These are phyloP conservation scores for Sepioteuthis lessoniana DNA, from an alignment of 2,888 invertebrate species.

Conservation along the genomic window DNA sequence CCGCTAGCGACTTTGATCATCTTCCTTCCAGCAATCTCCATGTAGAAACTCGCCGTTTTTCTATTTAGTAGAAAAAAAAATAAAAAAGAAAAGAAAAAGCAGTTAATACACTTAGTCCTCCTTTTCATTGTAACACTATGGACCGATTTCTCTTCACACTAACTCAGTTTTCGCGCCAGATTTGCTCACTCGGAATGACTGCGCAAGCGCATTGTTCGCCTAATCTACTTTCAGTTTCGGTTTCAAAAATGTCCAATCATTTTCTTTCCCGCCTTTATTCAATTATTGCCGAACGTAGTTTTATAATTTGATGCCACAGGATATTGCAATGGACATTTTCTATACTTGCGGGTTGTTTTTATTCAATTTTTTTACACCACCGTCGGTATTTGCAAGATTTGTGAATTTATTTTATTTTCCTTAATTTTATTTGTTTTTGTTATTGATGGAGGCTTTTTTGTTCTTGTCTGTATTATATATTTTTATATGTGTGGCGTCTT, in stretches of 20 bases:
- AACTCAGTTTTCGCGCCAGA: conserved; percentile 33
- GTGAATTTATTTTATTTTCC: not conserved
- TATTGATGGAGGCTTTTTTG: not conserved
- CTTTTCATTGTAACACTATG: conserved; percentile 33
- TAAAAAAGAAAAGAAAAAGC: too few relatives aligned
- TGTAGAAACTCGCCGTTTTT: not conserved
- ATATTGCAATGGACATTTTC: conserved; percentile 33
- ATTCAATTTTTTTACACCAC: not conserved
- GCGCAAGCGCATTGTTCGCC: not conserved
- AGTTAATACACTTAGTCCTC: not conserved
- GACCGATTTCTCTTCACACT: conserved; percentile 15
- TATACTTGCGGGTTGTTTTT: not conserved
- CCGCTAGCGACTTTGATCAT: not conserved
- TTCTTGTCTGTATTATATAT: not conserved
- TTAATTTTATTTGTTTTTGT: conserved; percentile 11
- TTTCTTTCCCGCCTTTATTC: conserved; percentile 33
- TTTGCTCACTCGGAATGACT: conserved; percentile 33
- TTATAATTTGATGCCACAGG: not conserved
- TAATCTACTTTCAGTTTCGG: conserved; percentile 33
- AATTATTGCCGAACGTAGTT: conserved; percentile 33
- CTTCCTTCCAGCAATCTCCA: not conserved
- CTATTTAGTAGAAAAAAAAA: too few relatives aligned
- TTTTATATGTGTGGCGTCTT: not conserved
- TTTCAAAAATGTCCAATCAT: conserved; percentile 33
- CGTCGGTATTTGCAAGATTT: not conserved